Evolutionary conservation across 1,140 invertebrate genomes (phyloP).

Genomic region (Zaprionus nigranus): DNA sequence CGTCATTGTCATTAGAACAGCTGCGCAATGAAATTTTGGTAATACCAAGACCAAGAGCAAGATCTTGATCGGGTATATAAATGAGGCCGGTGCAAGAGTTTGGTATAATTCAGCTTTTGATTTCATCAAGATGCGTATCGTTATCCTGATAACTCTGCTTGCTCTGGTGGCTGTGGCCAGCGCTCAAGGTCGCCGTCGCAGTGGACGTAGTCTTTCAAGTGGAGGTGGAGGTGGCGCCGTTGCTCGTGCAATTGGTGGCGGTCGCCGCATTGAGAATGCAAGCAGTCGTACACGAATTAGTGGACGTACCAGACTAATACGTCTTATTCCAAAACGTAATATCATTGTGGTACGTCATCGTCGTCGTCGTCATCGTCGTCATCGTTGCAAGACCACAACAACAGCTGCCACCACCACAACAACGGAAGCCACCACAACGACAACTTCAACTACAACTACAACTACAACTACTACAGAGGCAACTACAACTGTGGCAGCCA

Average conservation of each 20-base stretch:
- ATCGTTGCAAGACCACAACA: not conserved
- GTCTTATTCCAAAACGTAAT: too few relatives aligned
- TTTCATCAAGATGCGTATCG: constrained; percentile 10
- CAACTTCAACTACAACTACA: not conserved
- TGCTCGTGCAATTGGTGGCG: not conserved
- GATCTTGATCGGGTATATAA: constrained; percentile 4
- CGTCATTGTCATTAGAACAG: constrained; percentile 7
- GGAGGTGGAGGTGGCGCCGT: not conserved
- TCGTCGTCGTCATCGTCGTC: not conserved
- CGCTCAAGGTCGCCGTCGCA: constrained; percentile 3
- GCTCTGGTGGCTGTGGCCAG: constrained; percentile 21
- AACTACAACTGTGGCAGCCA: not conserved
- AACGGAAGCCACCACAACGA: not conserved
- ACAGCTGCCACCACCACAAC: not conserved
- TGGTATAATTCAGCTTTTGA: constrained; percentile 16
- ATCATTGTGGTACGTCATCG: not conserved
- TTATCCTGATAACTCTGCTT: constrained; percentile 12
- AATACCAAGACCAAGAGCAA: not conserved
- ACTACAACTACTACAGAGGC: not conserved
- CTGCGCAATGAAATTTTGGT: constrained; percentile 10
- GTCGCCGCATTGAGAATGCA: not conserved
- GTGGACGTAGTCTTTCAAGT: not conserved
- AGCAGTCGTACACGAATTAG: not conserved
- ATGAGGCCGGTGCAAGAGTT: not conserved
- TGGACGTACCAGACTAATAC: not conserved